phyloP scores from a whole-genome alignment of 2,113 vertebrate genomes.

The Parotia lawesii region DNA sequence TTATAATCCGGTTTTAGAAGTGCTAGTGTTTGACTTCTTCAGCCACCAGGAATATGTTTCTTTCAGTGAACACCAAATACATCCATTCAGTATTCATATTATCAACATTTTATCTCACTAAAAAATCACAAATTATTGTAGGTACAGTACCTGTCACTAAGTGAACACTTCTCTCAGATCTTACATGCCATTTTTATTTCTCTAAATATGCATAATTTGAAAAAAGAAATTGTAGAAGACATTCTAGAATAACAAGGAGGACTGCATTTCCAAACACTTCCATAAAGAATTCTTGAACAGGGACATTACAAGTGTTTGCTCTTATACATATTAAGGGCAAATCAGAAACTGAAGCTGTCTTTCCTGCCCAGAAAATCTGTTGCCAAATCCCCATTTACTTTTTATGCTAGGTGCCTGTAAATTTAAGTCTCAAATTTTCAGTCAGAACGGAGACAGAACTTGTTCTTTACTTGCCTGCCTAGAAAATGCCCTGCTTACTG shows the following conservation, averaged over 20 bases:
- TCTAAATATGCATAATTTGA: background rate
- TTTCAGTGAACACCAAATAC: background rate
- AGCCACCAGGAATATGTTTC: background rate
- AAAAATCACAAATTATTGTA: background rate
- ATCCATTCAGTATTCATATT: background rate
- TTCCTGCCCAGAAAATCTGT: background rate
- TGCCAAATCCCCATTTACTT: background rate
- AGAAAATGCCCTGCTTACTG: background rate
- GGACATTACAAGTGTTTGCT: background rate
- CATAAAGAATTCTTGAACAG: background rate
- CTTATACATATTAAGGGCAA: background rate
- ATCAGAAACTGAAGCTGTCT: background rate
- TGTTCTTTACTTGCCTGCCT: background rate
- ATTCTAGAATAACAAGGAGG: background rate
- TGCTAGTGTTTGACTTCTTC: background rate
- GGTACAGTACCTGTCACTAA: background rate
- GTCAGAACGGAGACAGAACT: background rate
- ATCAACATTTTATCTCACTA: background rate
- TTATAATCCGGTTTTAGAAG: background rate
- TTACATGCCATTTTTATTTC: background rate
- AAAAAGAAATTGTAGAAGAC: background rate
- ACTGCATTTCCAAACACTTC: background rate
- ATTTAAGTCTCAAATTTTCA: background rate
- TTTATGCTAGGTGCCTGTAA: background rate
- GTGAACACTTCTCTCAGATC: background rate